phyloP scores from a whole-genome alignment of 2,113 vertebrate species.

The Leuciscus idus region DNA sequence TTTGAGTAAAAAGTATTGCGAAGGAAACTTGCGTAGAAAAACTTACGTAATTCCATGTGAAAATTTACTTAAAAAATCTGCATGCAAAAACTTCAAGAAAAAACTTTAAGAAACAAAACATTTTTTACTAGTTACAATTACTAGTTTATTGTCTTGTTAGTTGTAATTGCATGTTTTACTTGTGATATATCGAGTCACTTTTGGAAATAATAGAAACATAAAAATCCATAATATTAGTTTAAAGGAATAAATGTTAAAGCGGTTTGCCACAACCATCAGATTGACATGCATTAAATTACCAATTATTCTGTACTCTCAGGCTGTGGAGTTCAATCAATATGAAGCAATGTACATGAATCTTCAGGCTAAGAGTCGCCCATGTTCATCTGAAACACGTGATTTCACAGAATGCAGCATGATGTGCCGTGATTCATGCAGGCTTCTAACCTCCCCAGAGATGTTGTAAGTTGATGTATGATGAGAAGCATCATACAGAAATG shows the following conservation, averaged over 20 bases:
- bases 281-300: slow-evolving; percentile 51
- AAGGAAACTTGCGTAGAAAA: too few relatives aligned
- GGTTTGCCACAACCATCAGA: slow-evolving; percentile 19
- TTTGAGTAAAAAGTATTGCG: too few relatives aligned
- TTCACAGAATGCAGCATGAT: slow-evolving; percentile 47
- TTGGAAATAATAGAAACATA: too few relatives aligned
- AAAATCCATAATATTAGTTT: too few relatives aligned
- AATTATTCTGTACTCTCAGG: slow-evolving; percentile 41
- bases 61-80: too few relatives aligned
- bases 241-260: background rate
- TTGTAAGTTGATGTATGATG: background rate
- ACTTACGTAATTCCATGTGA: too few relatives aligned
- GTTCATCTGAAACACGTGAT: slow-evolving; percentile 34
- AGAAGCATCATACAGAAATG: background rate
- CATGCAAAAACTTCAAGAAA: too few relatives aligned
- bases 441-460: background rate
- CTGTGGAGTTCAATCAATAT: slow-evolving; percentile 32
- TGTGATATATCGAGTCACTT: background rate
- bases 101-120: too few relatives aligned
- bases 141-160: background rate
- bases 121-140: background rate
- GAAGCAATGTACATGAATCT: slow-evolving; percentile 37
- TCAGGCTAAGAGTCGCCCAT: slow-evolving; percentile 5
- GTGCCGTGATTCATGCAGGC: slow-evolving; percentile 21
- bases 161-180: background rate